Conservation (phyloP, 2,797 vertebrate species). For the Pseudochirops cupreus region DNA sequence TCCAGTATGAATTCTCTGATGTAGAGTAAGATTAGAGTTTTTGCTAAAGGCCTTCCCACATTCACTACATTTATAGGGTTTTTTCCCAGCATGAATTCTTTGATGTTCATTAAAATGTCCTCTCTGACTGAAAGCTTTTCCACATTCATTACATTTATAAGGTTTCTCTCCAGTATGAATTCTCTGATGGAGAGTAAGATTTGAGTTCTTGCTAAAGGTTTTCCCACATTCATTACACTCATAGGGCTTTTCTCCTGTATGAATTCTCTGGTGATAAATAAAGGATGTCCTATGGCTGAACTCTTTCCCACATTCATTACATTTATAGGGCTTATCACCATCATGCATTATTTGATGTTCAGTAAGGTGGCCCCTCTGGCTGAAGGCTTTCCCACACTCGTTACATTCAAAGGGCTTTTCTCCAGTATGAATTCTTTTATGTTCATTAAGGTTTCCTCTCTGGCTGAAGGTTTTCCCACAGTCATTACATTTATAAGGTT, state of each 20-base stretch:
- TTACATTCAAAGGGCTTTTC: slow-evolving; percentile 76
- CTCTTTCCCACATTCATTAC: slow-evolving; percentile 71
- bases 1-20: slow-evolving; percentile 69
- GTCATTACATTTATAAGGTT: slow-evolving; percentile 72
- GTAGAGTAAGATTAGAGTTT: slow-evolving; percentile 63
- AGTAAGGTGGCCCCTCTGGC: slow-evolving; percentile 73
- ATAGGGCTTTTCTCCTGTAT: slow-evolving; percentile 74
- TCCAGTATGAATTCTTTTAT: slow-evolving; percentile 67
- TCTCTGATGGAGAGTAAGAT: slow-evolving; percentile 75
- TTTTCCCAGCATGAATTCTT: slow-evolving; percentile 69
- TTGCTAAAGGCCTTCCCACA: slow-evolving; percentile 69
- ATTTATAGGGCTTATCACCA: slow-evolving; percentile 77
- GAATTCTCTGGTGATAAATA: slow-evolving; percentile 68
- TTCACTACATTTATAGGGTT: slow-evolving; percentile 66
- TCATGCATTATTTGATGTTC: slow-evolving; percentile 77
- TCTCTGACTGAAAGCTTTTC: slow-evolving; percentile 73
- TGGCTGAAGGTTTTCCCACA: slow-evolving; percentile 77
- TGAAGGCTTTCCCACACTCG: slow-evolving; percentile 77
- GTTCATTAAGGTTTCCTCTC: slow-evolving; percentile 71
- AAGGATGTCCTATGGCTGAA: slow-evolving; percentile 74
- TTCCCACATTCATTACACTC: slow-evolving; percentile 72
- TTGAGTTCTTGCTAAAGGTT: slow-evolving; percentile 71
- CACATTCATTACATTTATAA: slow-evolving; percentile 64
- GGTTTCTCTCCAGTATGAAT: slow-evolving; percentile 75
- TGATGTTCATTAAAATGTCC: slow-evolving; percentile 67